Conservation (phyloP, 2,888 invertebrate genomes). For the Gonocerus acuteangulatus region DNA sequence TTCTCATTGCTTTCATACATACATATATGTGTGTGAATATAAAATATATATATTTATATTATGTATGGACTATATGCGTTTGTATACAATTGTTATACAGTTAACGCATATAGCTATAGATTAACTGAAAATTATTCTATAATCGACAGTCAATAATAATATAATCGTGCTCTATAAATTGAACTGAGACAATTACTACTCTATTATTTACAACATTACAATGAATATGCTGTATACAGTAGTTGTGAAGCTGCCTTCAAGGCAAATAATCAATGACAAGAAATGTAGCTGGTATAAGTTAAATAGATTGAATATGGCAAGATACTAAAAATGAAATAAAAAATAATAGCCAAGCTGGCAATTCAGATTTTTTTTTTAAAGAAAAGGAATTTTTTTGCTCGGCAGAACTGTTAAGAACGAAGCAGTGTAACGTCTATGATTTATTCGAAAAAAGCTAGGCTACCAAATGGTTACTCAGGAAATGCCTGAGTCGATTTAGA, state of each 20-base stretch:
- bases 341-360: not conserved
- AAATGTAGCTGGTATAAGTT: constrained; percentile 33
- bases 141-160: constrained; percentile 33
- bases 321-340: not conserved
- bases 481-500: too few species aligned
- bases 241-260: constrained; percentile 30
- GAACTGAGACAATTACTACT: constrained; percentile 21
- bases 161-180: constrained; percentile 30
- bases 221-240: constrained; percentile 27
- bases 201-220: constrained; percentile 31
- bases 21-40: constrained; percentile 2
- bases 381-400: not conserved
- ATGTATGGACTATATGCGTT: not conserved
- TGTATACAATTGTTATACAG: not conserved
- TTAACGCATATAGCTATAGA: not conserved
- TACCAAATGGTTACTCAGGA: too few species aligned
- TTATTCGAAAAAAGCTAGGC: too few species aligned
- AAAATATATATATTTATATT: constrained; percentile 17
- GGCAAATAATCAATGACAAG: not conserved
- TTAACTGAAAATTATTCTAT: constrained; percentile 28
- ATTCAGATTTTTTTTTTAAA: not conserved
- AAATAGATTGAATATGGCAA: not conserved
- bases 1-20: constrained; percentile 18
- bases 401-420: too few species aligned
- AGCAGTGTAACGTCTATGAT: too few species aligned